A percentile compares a stretch with the other conserved stretches of the same genome.
These are phyloP conservation scores for Luidia sarsii DNA, from an alignment of 53 echinoderm and acorn worm species.

Conservation along the genomic window DNA sequence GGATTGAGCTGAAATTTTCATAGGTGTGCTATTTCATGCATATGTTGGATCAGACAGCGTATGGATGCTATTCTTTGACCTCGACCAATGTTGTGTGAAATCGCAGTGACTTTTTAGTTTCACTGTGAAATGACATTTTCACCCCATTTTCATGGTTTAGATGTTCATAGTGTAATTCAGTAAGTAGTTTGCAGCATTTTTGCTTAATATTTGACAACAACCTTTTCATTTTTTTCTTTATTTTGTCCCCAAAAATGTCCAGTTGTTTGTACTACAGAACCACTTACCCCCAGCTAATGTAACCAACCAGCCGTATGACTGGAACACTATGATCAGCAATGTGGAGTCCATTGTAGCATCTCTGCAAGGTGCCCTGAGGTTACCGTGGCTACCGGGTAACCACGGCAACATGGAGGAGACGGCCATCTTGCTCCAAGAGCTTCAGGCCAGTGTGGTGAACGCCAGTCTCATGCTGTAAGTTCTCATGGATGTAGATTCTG, in stretches of 20 bases:
- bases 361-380: slow-evolving; percentile 20
- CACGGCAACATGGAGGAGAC: slow-evolving; percentile 41
- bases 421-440: slow-evolving; percentile 5
- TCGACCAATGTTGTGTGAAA: too few species aligned
- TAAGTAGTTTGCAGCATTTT: too few species aligned
- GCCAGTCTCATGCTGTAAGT: slow-evolving; percentile 68
- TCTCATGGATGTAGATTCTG: too few species aligned
- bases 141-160: too few species aligned
- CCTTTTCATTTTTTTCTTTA: neutral
- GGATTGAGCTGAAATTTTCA: too few species aligned
- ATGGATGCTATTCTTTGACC: too few species aligned
- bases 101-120: too few species aligned
- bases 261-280: slow-evolving; percentile 31
- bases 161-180: too few species aligned
- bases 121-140: too few species aligned
- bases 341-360: slow-evolving; percentile 45
- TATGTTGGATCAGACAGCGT: too few species aligned
- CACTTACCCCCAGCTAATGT: neutral
- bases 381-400: neutral
- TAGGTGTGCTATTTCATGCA: too few species aligned
- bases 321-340: slow-evolving; percentile 51
- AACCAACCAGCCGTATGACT: slow-evolving; percentile 22
- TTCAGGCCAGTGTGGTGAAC: slow-evolving; percentile 25
- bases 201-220: neutral
- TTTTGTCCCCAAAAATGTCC: slow-evolving; percentile 5